Evolutionary conservation across 2,888 invertebrate species (phyloP).

Genomic region (Cerceris rybyensis): DNA sequence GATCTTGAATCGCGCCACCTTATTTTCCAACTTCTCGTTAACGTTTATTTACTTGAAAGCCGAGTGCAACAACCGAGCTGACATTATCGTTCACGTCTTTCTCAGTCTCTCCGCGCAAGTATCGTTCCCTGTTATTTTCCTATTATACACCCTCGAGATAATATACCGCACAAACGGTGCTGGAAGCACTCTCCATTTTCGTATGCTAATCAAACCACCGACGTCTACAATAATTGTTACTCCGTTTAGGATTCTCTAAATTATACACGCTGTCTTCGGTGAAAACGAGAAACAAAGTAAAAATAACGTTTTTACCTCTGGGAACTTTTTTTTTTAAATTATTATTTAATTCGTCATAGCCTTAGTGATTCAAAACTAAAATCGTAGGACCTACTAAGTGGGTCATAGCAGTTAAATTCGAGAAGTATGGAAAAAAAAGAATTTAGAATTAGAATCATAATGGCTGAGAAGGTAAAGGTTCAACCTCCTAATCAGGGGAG

Average conservation of each 20-base stretch:
- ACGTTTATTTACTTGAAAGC: constrained; percentile 23
- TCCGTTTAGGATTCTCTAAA: constrained; percentile 1
- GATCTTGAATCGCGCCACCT: constrained; percentile 2
- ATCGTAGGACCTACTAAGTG: too few relatives aligned
- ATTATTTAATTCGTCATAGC: too few relatives aligned
- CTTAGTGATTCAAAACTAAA: too few relatives aligned
- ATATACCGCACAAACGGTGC: not conserved
- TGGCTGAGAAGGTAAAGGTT: too few relatives aligned
- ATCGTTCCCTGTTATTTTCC: constrained; percentile 29
- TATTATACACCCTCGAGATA: constrained; percentile 4
- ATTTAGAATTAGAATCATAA: too few relatives aligned
- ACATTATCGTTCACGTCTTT: not conserved
- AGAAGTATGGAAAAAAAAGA: too few relatives aligned
- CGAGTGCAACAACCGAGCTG: constrained; percentile 9
- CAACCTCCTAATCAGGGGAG: too few relatives aligned
- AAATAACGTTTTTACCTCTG: too few relatives aligned
- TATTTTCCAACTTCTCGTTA: constrained; percentile 28
- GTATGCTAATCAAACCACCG: constrained; percentile 17
- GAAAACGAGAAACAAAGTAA: too few relatives aligned
- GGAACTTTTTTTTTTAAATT: too few relatives aligned
- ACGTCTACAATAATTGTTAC: constrained; percentile 3
- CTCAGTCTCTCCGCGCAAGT: constrained; percentile 7
- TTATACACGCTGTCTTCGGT: not conserved
- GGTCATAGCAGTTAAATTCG: too few relatives aligned
- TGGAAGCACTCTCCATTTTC: constrained; percentile 12